These are phyloP conservation scores for Paratrypauchen microcephalus DNA, from an alignment of 2,797 vertebrate genomes.

Conservation along the genomic window DNA sequence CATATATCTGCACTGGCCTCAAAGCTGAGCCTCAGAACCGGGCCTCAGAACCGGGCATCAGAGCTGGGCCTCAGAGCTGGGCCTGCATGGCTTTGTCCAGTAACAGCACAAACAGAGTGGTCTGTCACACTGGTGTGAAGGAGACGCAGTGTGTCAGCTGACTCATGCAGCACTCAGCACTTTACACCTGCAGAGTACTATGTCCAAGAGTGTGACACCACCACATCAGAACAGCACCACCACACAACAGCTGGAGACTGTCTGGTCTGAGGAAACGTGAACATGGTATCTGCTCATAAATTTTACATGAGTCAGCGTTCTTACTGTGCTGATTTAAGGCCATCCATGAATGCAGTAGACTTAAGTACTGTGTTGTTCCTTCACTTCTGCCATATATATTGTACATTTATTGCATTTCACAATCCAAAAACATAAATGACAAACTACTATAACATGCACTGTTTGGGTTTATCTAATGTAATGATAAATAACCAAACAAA, in stretches of 20 bases:
- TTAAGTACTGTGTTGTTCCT: neutral
- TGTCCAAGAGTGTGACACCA: slow-evolving; percentile 26
- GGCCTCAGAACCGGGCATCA: slow-evolving; percentile 15
- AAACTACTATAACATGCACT: neutral
- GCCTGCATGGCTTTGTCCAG: slow-evolving; percentile 59
- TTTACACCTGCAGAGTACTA: slow-evolving; percentile 29
- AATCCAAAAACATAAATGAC: neutral
- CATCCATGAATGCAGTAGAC: neutral
- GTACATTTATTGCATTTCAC: neutral
- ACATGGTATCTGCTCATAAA: slow-evolving; percentile 18
- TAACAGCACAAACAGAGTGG: slow-evolving; percentile 49
- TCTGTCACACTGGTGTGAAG: slow-evolving; percentile 62
- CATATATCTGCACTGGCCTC: slow-evolving; percentile 70
- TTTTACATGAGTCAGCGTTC: slow-evolving; percentile 3
- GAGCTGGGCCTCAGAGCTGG: slow-evolving; percentile 30
- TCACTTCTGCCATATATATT: neutral
- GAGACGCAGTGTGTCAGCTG: slow-evolving; percentile 52
- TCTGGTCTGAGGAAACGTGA: slow-evolving; percentile 25
- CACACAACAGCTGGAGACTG: slow-evolving; percentile 19
- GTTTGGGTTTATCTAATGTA: neutral
- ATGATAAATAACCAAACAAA: neutral
- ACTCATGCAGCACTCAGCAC: slow-evolving; percentile 40
- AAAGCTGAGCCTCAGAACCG: slow-evolving; percentile 24
- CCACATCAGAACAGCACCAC: slow-evolving; percentile 25
- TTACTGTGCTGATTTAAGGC: neutral